A percentile compares a stretch with the other conserved stretches of the same genome.
These are phyloP conservation scores for Aythya baeri DNA, from an alignment of 2,113 vertebrate genomes.

Conservation along the genomic window DNA sequence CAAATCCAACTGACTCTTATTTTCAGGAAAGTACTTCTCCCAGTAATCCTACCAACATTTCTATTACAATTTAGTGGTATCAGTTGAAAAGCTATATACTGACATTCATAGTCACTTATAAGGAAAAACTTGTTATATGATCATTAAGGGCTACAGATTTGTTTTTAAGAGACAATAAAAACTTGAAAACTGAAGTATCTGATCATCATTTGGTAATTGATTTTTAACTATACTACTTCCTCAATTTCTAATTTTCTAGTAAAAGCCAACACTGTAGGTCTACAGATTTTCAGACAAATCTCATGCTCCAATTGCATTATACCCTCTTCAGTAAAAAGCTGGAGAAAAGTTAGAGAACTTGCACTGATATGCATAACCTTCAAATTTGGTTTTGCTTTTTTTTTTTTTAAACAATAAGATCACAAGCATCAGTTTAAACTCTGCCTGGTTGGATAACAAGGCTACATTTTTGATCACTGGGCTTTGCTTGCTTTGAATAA, in stretches of 20 bases:
- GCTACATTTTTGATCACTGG: not conserved
- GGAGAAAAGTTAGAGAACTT: not conserved
- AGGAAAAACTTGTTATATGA: not conserved
- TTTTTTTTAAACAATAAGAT: not conserved
- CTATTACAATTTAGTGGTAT: not conserved
- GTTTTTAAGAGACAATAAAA: not conserved
- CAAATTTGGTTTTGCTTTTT: not conserved
- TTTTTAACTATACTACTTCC: not conserved
- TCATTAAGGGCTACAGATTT: not conserved
- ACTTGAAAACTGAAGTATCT: not conserved
- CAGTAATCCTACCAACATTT: not conserved
- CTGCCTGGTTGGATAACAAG: not conserved
- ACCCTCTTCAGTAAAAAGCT: not conserved
- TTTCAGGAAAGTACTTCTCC: not conserved
- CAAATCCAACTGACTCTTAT: fast-evolving
- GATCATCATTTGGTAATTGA: not conserved
- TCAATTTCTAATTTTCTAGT: not conserved
- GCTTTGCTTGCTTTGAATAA: not conserved
- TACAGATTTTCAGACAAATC: not conserved
- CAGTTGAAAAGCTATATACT: not conserved
- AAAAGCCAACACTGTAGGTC: not conserved
- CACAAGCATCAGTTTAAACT: not conserved
- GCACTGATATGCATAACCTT: not conserved
- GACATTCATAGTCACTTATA: not conserved
- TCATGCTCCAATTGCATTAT: not conserved